Evolutionary conservation across 1,140 invertebrate genomes (phyloP), one percentile per base, ranked within the genome.

Genomic region (Lepidurus arcticus): DNA sequence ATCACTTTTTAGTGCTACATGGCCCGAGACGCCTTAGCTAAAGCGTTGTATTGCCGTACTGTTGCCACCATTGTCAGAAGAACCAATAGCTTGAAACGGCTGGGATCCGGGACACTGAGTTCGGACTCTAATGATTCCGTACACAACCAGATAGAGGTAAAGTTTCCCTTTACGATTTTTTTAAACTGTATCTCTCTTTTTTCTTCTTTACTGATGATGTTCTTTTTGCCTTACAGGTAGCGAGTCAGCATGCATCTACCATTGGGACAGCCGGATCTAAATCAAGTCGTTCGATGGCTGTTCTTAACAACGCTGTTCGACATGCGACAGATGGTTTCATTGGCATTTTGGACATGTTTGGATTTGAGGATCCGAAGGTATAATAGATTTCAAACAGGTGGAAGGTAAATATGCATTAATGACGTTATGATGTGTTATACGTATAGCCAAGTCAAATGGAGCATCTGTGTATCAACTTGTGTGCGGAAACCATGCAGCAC

Each of bases 401-500:
- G 21, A 13, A 65, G 8, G 16, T 65, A 7, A 9, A 9, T n/a
- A 0, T 13, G 7, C 8, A 79, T 78, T 9, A 79, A 24, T 26
- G 4, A 75, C 13, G 24, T 73, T 34, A 34, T 47, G 1, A 73
- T 34, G 78, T 81, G 77, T 74, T 65, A 44, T 76, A 3, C 76
- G 83, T 83, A 10, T 83, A 89, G 88, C 93, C 93, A 0, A 93
- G 92, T 82, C 93, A 95, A 82, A 87, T 98, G 81, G 95, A 97
- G 84, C 95, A 97, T 84, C 86, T 98, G 21, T 98, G 95, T 85
- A 95, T 96, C 81, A 97, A 98, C 86, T 86, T 98, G 73, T 97
- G 95, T 85, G 94, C 95, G 0, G 96, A 98, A 87, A 97, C 95
- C 21, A 96, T 98, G 93, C 95, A 98, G 83, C 95, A 97, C 85